These are phyloP conservation scores for Eubasilissa regina DNA, from an alignment of 1,140 invertebrate genomes.

Conservation along the genomic window DNA sequence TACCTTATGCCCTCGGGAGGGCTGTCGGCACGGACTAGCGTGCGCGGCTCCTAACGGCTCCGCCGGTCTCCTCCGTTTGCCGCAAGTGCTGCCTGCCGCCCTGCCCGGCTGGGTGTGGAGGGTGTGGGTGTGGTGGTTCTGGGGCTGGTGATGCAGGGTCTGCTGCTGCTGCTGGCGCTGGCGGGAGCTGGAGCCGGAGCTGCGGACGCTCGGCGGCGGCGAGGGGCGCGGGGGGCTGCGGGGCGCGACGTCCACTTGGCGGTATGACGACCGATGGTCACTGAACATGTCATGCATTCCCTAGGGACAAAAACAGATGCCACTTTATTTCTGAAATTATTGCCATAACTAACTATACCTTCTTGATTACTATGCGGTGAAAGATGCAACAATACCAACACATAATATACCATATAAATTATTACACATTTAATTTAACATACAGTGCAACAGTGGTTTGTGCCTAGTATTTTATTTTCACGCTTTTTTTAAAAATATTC, in stretches of 20 bases:
- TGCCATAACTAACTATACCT: neutral
- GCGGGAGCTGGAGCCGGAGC: constrained; percentile 21
- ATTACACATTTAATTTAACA: too few relatives aligned
- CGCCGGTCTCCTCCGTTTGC: constrained; percentile 25
- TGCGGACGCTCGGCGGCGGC: constrained; percentile 64
- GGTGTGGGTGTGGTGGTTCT: constrained; percentile 41
- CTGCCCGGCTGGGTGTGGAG: constrained; percentile 47
- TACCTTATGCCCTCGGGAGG: constrained; percentile 44
- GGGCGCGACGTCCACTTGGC: constrained; percentile 63
- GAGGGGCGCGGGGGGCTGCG: constrained; percentile 59
- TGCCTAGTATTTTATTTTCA: too few relatives aligned
- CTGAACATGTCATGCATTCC: constrained; percentile 74
- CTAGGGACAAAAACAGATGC: constrained; percentile 58
- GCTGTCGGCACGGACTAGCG: constrained; percentile 41
- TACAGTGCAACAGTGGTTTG: too few relatives aligned
- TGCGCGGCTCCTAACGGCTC: constrained; percentile 18
- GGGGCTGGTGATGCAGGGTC: constrained; percentile 44
- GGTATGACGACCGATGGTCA: constrained; percentile 65
- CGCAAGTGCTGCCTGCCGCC: constrained; percentile 32
- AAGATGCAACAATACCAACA: too few relatives aligned
- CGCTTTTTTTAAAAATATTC: too few relatives aligned
- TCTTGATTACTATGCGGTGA: neutral
- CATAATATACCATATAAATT: too few relatives aligned
- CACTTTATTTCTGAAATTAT: neutral
- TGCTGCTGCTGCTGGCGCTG: constrained; percentile 40